Evolutionary conservation across 2,797 vertebrate genomes (phyloP).

Genomic region (Gymnoscopelus microlampas): DNA sequence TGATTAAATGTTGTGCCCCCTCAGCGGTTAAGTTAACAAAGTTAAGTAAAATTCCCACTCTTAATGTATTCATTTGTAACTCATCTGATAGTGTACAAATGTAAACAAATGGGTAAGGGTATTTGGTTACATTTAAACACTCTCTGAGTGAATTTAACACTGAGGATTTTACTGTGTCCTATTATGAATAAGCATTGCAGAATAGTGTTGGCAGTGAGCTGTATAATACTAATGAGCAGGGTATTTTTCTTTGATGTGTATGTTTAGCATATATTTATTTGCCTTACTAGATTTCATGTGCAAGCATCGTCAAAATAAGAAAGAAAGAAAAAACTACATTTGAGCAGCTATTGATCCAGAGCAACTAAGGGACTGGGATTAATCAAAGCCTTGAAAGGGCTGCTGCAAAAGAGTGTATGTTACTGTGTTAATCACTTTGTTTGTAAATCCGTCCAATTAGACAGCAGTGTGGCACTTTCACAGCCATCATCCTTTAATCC

Average conservation of each 20-base stretch:
- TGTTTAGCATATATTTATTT: no score
- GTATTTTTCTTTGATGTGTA: no score
- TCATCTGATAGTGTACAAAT: no score
- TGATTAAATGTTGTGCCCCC: conserved; percentile 6
- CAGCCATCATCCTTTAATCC: conserved; percentile 23
- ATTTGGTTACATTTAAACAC: no score
- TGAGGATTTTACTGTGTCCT: no score
- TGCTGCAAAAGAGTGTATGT: neutral
- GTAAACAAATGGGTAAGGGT: no score
- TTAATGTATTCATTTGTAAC: no score
- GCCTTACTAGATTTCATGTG: neutral
- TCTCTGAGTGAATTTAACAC: no score
- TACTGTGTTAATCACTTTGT: neutral
- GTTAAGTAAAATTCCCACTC: neutral
- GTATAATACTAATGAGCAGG: no score
- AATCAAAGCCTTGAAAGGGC: neutral
- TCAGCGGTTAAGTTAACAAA: conserved; percentile 2
- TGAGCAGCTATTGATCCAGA: neutral
- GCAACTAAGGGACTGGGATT: neutral
- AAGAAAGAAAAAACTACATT: neutral
- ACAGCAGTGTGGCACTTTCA: conserved; percentile 1
- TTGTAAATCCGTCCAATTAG: neutral
- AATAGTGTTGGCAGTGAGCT: no score
- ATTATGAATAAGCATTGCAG: no score
- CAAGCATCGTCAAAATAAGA: neutral